Conservation (phyloP, 2,797 vertebrate genomes). For the Sebastes iracundus region DNA sequence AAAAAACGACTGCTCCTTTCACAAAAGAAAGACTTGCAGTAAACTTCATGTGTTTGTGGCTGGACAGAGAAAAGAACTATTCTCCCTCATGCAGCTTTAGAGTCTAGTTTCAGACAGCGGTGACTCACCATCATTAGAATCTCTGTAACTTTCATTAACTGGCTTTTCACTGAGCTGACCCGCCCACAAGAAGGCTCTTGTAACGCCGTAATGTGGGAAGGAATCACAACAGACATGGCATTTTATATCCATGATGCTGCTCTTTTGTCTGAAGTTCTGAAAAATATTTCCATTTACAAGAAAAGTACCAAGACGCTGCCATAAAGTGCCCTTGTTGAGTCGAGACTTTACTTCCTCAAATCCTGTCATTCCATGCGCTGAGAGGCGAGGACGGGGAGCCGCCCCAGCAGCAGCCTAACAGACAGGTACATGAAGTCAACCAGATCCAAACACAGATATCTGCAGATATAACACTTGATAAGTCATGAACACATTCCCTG, state of each 20-base stretch:
- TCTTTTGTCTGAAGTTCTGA: background rate
- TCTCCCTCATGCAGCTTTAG: conserved; percentile 35
- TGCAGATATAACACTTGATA: conserved; percentile 6
- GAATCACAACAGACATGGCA: background rate
- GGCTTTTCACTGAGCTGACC: conserved; percentile 19
- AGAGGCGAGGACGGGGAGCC: background rate
- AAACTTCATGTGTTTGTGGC: conserved; percentile 43
- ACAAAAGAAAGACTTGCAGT: conserved; percentile 51
- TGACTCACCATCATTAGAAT: conserved; percentile 59
- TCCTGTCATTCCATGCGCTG: conserved; percentile 24
- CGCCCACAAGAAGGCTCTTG: conserved; percentile 46
- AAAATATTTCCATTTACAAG: background rate
- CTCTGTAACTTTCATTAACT: conserved; percentile 38
- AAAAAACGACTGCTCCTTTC: conserved; percentile 38
- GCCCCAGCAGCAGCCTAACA: background rate
- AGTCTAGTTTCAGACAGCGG: conserved; percentile 45
- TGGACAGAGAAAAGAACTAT: conserved; percentile 49
- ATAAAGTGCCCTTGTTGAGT: background rate
- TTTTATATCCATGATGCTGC: background rate
- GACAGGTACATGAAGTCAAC: conserved; percentile 19
- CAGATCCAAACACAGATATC: background rate
- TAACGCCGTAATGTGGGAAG: background rate
- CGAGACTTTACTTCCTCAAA: conserved; percentile 26
- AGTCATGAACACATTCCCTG: background rate
- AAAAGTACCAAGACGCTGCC: background rate